Conservation (phyloP, 2,888 invertebrate genomes). For the Archaeoteleia sp. region DNA sequence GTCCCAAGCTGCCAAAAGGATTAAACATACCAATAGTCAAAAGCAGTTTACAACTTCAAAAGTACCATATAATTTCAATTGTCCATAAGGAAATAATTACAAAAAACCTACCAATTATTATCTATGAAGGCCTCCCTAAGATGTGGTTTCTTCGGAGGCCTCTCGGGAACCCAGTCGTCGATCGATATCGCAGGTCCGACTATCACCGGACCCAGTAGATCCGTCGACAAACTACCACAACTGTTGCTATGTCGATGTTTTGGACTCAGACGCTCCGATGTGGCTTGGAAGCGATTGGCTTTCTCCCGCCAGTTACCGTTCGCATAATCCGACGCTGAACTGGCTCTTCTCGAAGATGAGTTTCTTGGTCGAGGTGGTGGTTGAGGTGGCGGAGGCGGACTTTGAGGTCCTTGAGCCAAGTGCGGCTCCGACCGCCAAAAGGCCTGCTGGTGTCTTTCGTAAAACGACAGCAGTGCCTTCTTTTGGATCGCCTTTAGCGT, state of each 20-base stretch:
- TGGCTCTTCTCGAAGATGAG: constrained; percentile 78
- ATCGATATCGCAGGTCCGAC: constrained; percentile 80
- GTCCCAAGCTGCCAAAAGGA: no score
- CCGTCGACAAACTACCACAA: constrained; percentile 78
- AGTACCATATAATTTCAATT: no score
- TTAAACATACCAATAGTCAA: no score
- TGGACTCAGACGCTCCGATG: constrained; percentile 63
- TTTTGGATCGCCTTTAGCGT: constrained; percentile 89
- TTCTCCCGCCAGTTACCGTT: constrained; percentile 76
- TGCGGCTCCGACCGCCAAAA: constrained; percentile 80
- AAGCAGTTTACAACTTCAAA: no score
- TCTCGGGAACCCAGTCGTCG: constrained; percentile 83
- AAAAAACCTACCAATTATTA: constrained; percentile 20
- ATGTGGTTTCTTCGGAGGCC: constrained; percentile 86
- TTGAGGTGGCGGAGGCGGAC: constrained; percentile 64
- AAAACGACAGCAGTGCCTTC: constrained; percentile 87
- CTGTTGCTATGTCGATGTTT: constrained; percentile 79
- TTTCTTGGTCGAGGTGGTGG: constrained; percentile 75
- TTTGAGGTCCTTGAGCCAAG: constrained; percentile 70
- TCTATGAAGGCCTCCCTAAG: constrained; percentile 74
- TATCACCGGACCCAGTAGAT: constrained; percentile 79
- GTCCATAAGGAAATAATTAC: background rate
- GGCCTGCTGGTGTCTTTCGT: constrained; percentile 80
- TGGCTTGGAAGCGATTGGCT: constrained; percentile 59
- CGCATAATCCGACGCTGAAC: constrained; percentile 82